Evolutionary conservation across 2,113 vertebrate species (phyloP), one percentile per base, ranked within the genome.

Genomic region (Pyxicephalus adspersus): DNA sequence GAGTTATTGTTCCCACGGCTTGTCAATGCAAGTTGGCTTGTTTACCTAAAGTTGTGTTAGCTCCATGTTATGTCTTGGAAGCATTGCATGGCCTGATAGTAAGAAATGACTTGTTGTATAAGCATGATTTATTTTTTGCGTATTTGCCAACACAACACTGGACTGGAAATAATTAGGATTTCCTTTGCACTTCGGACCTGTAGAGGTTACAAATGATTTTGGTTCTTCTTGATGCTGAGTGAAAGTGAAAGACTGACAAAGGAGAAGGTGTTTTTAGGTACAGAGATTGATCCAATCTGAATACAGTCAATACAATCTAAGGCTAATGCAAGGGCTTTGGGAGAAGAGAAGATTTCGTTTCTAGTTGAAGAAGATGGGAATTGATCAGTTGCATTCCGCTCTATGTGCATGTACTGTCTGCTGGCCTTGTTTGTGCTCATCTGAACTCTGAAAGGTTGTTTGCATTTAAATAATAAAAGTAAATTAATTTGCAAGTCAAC

Each of bases 311-410:
- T 68, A 68, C 17, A 22, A 26, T 57, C 29, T 64, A 58, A 66
- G 76, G 29, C 64, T 58, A 68, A 78, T 68, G 64, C 29, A 18
- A 26, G 3, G 64, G 76, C 76, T 29, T 68, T 45, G 28, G 64
- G 76, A 66, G 54, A 19, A 22, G 16, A 67, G 29, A 67, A 25
- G 64, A 22, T 60, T 57, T 78, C 26, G 26, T 78, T 45, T 28
- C 29, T 45, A 67, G 52, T 57, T 55, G 57, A 66, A 34, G 54
- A 45, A 78, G 76, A 78, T 58, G 64, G 31, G 29, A 55, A 78
- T 78, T 78, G 76, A 78, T 78, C 64, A 57, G 17, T 4, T 23
- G 64, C 52, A 78, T 68, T 78, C 68, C 67, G 51, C 31, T 78
- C 29, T 68, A 68, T 60, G 55, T 3, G 17, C 55, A 60, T 58